These are phyloP conservation scores for Musca domestica DNA, from an alignment of 1,140 invertebrate species.

Conservation along the genomic window DNA sequence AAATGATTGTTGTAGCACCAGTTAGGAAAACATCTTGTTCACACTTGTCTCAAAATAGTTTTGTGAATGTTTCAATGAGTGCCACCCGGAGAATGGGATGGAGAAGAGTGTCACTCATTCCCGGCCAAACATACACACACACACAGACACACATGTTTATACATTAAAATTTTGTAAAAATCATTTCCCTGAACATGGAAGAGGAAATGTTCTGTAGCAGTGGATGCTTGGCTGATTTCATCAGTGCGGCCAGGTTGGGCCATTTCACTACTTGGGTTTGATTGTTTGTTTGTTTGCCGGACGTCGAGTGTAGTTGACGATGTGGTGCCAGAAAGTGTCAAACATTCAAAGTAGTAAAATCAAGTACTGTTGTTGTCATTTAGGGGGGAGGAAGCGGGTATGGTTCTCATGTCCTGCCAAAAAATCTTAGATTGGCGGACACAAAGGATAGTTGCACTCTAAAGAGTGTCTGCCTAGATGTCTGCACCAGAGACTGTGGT, in stretches of 20 bases:
- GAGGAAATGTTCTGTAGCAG: neutral
- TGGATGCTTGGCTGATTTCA: neutral
- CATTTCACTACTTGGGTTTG: neutral
- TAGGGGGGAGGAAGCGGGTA: no score
- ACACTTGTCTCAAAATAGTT: slow-evolving; percentile 28
- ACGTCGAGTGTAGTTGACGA: slow-evolving; percentile 7
- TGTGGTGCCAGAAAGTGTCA: slow-evolving; percentile 51
- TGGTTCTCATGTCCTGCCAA: neutral
- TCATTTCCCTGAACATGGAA: neutral
- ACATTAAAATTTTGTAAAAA: neutral
- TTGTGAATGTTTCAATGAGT: slow-evolving; percentile 7
- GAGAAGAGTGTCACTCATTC: neutral
- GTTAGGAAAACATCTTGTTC: slow-evolving; percentile 31
- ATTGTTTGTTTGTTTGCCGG: neutral
- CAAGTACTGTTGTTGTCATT: slow-evolving; percentile 37
- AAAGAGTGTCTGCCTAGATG: neutral
- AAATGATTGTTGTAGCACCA: slow-evolving; percentile 10
- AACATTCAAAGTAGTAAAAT: slow-evolving; percentile 55
- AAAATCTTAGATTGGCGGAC: neutral
- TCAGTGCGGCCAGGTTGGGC: neutral
- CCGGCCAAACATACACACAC: no score
- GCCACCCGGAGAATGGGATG: neutral
- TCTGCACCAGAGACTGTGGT: neutral
- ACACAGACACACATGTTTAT: no score
- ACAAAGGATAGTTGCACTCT: neutral